phyloP scores from a whole-genome alignment of 2,797 vertebrate species.

The Emydoidea blandingii region DNA sequence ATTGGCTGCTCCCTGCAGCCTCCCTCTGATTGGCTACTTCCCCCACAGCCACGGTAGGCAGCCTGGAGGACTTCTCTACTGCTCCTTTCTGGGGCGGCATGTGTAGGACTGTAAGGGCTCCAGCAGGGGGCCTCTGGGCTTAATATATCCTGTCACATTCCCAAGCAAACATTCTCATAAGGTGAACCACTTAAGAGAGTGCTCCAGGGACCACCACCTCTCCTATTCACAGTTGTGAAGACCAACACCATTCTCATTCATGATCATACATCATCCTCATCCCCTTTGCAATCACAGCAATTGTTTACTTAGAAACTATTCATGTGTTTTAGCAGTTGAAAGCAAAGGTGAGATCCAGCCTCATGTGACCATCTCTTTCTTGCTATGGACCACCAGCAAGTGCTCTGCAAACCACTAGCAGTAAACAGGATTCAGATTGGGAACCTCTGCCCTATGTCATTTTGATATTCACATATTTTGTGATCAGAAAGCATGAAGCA shows the following conservation, averaged over 20 bases:
- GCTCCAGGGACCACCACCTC: rapidly evolving
- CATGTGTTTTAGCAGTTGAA: background rate
- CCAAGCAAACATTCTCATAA: background rate
- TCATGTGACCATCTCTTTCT: rapidly evolving
- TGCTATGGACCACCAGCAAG: rapidly evolving
- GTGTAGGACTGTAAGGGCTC: too few relatives aligned
- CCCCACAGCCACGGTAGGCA: too few relatives aligned
- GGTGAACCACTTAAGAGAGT: rapidly evolving
- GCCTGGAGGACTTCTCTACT: too few relatives aligned
- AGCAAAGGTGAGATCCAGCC: rapidly evolving
- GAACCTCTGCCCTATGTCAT: background rate
- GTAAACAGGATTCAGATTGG: rapidly evolving
- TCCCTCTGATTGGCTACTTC: too few relatives aligned
- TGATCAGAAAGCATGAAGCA: background rate
- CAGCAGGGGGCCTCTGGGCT: too few relatives aligned
- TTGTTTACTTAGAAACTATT: background rate
- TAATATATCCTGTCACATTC: too few relatives aligned
- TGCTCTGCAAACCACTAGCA: rapidly evolving
- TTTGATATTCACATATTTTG: background rate
- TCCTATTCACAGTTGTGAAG: rapidly evolving
- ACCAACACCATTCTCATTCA: rapidly evolving
- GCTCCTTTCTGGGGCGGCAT: too few relatives aligned
- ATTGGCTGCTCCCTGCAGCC: too few relatives aligned
- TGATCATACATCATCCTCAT: background rate
- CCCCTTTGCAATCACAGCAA: background rate